Evolutionary conservation across 2,113 vertebrate species (phyloP).

Genomic region (Clupea harengus): DNA sequence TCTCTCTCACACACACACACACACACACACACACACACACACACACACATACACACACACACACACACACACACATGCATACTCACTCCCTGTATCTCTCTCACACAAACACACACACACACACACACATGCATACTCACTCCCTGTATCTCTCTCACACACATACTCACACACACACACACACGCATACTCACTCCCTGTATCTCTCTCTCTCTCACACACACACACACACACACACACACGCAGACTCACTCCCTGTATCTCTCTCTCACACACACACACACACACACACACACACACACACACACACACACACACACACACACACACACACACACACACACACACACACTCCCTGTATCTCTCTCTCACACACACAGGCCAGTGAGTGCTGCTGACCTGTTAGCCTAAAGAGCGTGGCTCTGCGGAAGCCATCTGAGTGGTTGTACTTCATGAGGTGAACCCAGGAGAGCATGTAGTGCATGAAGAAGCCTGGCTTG

Average conservation of each 20-base stretch:
- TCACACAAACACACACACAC: not conserved
- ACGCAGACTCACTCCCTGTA: too few species aligned
- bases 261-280: not conserved
- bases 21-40: not conserved
- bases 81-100: too few species aligned
- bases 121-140: too few species aligned
- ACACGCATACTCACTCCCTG: too few species aligned
- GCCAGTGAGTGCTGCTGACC: constrained; percentile 66
- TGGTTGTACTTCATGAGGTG: constrained; percentile 80
- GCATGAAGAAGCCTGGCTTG: constrained; percentile 83
- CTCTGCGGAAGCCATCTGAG: constrained; percentile 78
- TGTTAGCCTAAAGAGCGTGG: constrained; percentile 83
- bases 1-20: not conserved
- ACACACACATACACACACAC: not conserved
- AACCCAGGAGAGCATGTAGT: constrained; percentile 63
- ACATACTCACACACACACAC: too few species aligned
- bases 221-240: not conserved
- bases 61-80: not conserved
- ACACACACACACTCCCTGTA: not conserved
- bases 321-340: not conserved
- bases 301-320: not conserved
- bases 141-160: too few species aligned
- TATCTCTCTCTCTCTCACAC: not conserved
- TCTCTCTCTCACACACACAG: not conserved
- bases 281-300: not conserved